These are phyloP conservation scores for Hecatera dysodea DNA, from an alignment of 2,888 invertebrate genomes.

Conservation along the genomic window DNA sequence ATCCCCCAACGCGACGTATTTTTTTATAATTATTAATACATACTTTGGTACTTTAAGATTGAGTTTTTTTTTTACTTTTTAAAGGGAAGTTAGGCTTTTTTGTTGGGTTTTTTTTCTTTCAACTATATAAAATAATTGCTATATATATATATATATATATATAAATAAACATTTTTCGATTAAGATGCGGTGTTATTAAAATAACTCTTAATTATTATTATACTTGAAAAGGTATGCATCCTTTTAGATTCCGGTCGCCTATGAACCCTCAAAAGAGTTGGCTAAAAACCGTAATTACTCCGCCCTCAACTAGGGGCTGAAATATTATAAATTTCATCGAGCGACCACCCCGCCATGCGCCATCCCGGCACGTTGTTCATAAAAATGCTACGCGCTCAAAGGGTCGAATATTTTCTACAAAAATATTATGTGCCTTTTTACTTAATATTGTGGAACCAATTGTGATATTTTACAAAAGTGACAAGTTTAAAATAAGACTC, in stretches of 20 bases:
- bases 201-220: constrained; percentile 9
- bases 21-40: no score
- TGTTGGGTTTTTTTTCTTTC: no score
- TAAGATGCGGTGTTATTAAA: background rate
- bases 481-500: background rate
- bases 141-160: background rate
- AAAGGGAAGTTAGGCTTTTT: no score
- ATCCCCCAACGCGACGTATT: no score
- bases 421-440: constrained; percentile 1
- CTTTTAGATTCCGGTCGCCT: constrained; percentile 1
- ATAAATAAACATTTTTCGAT: no score
- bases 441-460: background rate
- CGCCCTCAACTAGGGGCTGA: constrained; percentile 13
- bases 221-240: constrained; percentile 2
- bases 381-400: constrained; percentile 31
- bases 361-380: constrained; percentile 18
- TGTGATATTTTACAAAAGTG: background rate
- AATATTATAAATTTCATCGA: constrained; percentile 34
- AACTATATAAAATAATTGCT: background rate
- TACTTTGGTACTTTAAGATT: no score
- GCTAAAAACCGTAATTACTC: constrained; percentile 39
- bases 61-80: no score
- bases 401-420: constrained; percentile 21
- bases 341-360: background rate
- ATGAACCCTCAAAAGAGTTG: constrained; percentile 19